phyloP scores from a whole-genome alignment of 2,797 vertebrate species.

The Typhlichthys subterraneus region DNA sequence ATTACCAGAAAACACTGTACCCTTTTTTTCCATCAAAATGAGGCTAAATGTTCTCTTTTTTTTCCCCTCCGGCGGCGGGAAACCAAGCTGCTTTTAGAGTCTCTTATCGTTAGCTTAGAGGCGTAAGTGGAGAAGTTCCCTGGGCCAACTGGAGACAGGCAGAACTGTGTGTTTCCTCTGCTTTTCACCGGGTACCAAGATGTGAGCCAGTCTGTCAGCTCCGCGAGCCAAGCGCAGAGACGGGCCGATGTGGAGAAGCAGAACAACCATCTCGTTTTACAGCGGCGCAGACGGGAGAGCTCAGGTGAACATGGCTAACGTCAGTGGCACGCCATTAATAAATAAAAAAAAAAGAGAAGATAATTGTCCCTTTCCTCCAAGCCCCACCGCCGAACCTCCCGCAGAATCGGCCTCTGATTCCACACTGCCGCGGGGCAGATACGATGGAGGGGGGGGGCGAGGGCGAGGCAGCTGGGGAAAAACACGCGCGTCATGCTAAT shows the following conservation, averaged over 20 bases:
- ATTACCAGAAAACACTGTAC: background rate
- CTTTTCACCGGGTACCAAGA: conserved; percentile 55
- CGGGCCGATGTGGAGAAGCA: conserved; percentile 42
- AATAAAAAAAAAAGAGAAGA: conserved; percentile 22
- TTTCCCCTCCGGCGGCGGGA: conserved; percentile 16
- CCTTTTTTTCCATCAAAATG: conserved; percentile 12
- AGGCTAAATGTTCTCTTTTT: conserved; percentile 11
- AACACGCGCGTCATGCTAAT: conserved; percentile 60
- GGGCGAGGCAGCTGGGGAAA: conserved; percentile 47
- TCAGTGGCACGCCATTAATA: conserved; percentile 71
- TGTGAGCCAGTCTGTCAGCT: conserved; percentile 54
- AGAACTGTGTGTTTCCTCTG: conserved; percentile 58
- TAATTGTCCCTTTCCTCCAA: conserved; percentile 61
- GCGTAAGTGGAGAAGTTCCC: conserved; percentile 41
- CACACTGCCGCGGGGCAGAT: conserved; percentile 40
- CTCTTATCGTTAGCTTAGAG: conserved; percentile 48
- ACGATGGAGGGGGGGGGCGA: conserved; percentile 13
- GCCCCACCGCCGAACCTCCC: conserved; percentile 35
- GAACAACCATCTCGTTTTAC: conserved; percentile 65
- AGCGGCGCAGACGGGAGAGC: conserved; percentile 26
- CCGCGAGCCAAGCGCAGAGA: conserved; percentile 43
- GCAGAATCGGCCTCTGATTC: conserved; percentile 34
- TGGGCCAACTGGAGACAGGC: conserved; percentile 48
- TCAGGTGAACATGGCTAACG: conserved; percentile 63
- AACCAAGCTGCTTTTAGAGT: conserved; percentile 52